Base-by-base conservation (phyloP, 2,888 invertebrate genomes). In the Epirrhoe alternata region DNA sequence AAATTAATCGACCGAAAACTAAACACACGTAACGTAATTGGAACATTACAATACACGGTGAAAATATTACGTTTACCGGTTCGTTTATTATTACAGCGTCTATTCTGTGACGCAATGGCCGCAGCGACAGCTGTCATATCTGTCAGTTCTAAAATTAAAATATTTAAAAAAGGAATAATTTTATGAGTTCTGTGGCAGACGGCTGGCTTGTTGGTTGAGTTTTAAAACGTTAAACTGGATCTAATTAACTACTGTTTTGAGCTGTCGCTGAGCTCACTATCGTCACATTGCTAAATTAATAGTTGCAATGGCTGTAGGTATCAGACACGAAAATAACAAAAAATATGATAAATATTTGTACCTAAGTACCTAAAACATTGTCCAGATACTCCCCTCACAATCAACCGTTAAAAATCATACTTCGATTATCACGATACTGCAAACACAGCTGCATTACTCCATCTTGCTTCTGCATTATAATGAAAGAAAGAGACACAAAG, bases 61-160 rank as follows among this genome's bases (percentile, higher is more conserved):
- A 85, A 87, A 86, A 86, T 87, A 88, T 89, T 89, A 88, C 89
- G 90, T 89, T 86, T 84, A 81, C 84, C 81, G 31, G 35, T 7
- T 8, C 7, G 14, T 52, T 51, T 59, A 12, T 35, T 50, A 38
- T 24, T 14, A 17, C 7, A 53, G 12, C 16, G 12, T 24, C 24
- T 30, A 54, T 47, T 42, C 50, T 33, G 74, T 74, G 75, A 80
- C 78, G 79, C 82, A 86, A 90, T 90, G 87, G 86, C 85, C 79
- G 83, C 79, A 81, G 77, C 58, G 89, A 86, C 91, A 91, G 90
- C 91, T 93, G 92, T 90, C 90, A 88, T 62, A 75, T 81, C 76
- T 84, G 87, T 86, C 86, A 84, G 85, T 86, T 90, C 89, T 86
- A 89, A 89, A 91, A 90, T 89, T 87, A 89, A 92, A 91, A 87